Evolutionary conservation across 2,113 vertebrate species (phyloP).

Genomic region (Sakesphorus luctuosus): DNA sequence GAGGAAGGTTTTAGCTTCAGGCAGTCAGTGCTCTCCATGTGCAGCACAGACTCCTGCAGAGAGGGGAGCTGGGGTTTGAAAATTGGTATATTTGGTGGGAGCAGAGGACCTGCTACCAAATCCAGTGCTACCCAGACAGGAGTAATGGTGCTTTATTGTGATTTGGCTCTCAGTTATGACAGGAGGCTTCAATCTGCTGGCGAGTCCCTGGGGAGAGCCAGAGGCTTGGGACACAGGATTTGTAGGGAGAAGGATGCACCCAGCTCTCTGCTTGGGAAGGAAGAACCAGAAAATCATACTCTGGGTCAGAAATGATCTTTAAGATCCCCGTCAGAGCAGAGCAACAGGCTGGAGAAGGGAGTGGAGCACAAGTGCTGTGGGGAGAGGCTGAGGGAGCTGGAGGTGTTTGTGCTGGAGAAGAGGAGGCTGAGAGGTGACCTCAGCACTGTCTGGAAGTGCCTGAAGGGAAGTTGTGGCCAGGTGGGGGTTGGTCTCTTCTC

Average conservation of each 20-base stretch:
- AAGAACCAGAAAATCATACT: neutral
- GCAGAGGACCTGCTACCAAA: neutral
- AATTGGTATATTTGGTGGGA: neutral
- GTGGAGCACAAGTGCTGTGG: neutral
- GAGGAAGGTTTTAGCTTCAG: neutral
- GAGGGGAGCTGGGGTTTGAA: neutral
- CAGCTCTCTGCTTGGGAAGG: neutral
- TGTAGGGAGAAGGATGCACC: neutral
- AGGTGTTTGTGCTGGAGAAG: neutral
- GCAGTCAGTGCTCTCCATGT: neutral
- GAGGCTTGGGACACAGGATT: neutral
- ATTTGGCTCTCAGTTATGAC: neutral
- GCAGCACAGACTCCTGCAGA: neutral
- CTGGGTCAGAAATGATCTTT: neutral
- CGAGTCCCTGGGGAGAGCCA: rapidly evolving
- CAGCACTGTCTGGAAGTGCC: too few species aligned
- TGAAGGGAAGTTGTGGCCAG: too few species aligned
- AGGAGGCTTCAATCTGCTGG: neutral
- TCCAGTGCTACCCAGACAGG: neutral
- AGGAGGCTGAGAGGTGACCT: too few species aligned
- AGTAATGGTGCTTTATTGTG: neutral
- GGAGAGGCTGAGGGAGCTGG: neutral
- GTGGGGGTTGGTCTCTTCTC: too few species aligned
- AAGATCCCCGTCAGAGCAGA: neutral
- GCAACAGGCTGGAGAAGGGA: neutral